phyloP scores from a whole-genome alignment of 2,113 vertebrate species.

The Melanerpes aurifrons region DNA sequence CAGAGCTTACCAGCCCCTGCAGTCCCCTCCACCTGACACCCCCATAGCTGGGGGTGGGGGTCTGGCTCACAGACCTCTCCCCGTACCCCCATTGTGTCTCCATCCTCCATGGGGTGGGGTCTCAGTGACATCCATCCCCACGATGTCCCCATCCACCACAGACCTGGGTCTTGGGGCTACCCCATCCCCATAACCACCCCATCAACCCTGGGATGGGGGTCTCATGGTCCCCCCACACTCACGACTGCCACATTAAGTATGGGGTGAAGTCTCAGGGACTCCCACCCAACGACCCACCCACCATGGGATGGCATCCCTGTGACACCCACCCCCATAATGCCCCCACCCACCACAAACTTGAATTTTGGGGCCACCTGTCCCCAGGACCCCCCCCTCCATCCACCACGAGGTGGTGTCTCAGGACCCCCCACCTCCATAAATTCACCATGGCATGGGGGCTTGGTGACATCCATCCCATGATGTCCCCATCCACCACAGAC shows the following conservation, averaged over 20 bases:
- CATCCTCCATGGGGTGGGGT: neutral
- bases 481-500: neutral
- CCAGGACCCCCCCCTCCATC: too few species aligned
- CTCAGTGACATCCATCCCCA: neutral
- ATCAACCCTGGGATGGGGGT: too few species aligned
- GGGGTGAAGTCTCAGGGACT: too few species aligned
- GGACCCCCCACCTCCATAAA: too few species aligned
- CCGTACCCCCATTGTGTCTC: too few species aligned
- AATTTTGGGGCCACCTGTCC: too few species aligned
- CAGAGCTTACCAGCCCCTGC: too few species aligned
- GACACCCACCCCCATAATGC: too few species aligned
- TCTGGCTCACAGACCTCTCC: neutral
- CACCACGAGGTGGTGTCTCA: neutral
- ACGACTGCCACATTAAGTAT: too few species aligned
- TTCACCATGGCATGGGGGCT: too few species aligned
- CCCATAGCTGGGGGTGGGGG: neutral
- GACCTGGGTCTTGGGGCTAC: neutral
- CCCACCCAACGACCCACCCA: too few species aligned
- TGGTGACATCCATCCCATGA: neutral
- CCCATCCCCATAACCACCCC: neutral
- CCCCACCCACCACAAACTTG: too few species aligned
- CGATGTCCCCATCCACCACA: neutral
- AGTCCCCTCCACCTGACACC: neutral
- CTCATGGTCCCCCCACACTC: neutral
- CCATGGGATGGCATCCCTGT: accelerated